phyloP scores from a whole-genome alignment of 2,113 vertebrate species.

The Sminthopsis crassicaudata region DNA sequence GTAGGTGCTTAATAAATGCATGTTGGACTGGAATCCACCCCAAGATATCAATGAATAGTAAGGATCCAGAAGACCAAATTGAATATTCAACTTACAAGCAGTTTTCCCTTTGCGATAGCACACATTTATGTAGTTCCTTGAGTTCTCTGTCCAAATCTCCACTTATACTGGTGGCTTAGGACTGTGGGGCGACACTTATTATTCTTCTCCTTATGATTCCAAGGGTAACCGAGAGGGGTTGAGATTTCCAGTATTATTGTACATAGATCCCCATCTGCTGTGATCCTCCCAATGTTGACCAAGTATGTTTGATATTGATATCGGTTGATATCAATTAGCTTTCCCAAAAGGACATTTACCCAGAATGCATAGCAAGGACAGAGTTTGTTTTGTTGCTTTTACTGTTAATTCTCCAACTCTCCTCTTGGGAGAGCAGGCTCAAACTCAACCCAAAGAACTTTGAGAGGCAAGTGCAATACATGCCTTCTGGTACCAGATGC shows the following conservation, averaged over 20 bases:
- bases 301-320: no score
- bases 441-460: background rate
- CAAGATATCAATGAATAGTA: no score
- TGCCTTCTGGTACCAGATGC: no score
- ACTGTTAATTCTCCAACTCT: background rate
- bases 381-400: no score
- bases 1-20: no score
- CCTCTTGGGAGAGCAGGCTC: background rate
- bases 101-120: no score
- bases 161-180: background rate
- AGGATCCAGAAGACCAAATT: no score
- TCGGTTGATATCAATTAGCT: background rate
- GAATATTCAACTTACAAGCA: no score
- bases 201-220: background rate
- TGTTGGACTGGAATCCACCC: no score
- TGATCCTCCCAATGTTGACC: background rate
- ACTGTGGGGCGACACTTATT: background rate
- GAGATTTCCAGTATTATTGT: background rate
- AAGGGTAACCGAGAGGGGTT: no score
- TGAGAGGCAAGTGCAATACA: no score
- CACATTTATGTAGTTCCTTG: background rate
- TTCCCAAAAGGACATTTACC: background rate
- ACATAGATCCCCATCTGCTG: no score
- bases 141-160: background rate
- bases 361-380: background rate